Conservation (phyloP, 2,888 invertebrate species). For the Sphaerophoria rueppellii region DNA sequence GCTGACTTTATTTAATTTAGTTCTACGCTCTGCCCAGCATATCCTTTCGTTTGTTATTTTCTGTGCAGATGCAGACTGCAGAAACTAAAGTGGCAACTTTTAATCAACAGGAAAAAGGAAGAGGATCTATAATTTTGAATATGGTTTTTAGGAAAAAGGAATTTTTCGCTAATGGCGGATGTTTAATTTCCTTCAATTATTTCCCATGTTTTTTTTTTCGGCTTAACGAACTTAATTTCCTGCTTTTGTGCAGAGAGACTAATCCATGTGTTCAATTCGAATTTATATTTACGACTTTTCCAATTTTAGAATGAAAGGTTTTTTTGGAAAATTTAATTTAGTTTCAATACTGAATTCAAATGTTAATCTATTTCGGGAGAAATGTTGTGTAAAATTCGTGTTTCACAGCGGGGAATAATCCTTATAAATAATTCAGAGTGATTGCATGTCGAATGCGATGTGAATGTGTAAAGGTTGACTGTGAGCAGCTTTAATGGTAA, state of each 20-base stretch:
- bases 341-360: constrained; percentile 14
- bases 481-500: not conserved
- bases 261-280: constrained; percentile 30
- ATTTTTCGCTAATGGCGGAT: constrained; percentile 43
- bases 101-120: constrained; percentile 13
- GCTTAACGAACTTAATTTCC: constrained; percentile 54
- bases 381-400: not conserved
- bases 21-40: not conserved
- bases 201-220: constrained; percentile 20
- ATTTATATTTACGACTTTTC: constrained; percentile 13
- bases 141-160: constrained; percentile 22
- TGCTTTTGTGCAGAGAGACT: constrained; percentile 1
- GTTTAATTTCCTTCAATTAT: constrained; percentile 60
- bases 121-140: constrained; percentile 24
- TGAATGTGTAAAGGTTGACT: not conserved
- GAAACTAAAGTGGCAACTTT: constrained; percentile 35
- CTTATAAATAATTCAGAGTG: not conserved
- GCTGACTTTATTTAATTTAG: constrained; percentile 3
- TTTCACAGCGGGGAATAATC: not conserved
- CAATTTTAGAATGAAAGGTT: not conserved
- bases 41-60: not conserved
- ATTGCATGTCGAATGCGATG: constrained; percentile 1
- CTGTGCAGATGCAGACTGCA: not conserved
- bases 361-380: not conserved
- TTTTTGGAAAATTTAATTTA: constrained; percentile 12